Percentiles rank a stretch among this genome's conserved stretches.
These are phyloP conservation scores for Chaitophorus viminalis DNA, from an alignment of 2,888 invertebrate genomes.

Conservation along the genomic window DNA sequence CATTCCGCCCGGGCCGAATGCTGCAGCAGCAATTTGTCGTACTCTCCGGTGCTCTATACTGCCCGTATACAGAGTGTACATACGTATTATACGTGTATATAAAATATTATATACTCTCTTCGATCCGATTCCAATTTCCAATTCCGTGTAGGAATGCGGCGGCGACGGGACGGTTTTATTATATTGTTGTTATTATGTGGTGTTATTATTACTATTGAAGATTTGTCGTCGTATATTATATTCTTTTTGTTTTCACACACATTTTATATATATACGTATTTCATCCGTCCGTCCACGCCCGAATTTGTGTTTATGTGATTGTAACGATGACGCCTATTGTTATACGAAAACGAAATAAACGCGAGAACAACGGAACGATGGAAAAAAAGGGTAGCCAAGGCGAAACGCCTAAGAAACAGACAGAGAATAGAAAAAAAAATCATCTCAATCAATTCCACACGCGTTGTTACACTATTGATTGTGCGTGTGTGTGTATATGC, in stretches of 20 bases:
- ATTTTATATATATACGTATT: constrained; percentile 11
- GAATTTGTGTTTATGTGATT: constrained; percentile 1
- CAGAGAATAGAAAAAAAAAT: constrained; percentile 40
- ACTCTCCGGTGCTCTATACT: background rate
- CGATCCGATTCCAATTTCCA: constrained; percentile 57
- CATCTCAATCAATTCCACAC: constrained; percentile 58
- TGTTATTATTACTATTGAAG: constrained; percentile 39
- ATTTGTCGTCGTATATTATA: constrained; percentile 50
- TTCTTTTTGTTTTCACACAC: constrained; percentile 58
- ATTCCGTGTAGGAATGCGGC: constrained; percentile 61
- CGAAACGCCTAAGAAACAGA: constrained; percentile 50
- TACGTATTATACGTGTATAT: too few relatives aligned
- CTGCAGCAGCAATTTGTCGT: background rate
- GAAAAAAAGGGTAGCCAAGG: constrained; percentile 59
- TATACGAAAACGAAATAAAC: constrained; percentile 44
- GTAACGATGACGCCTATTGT: constrained; percentile 58
- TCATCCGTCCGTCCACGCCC: background rate
- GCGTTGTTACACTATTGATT: constrained; percentile 50
- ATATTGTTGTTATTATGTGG: constrained; percentile 41
- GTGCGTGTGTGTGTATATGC: background rate
- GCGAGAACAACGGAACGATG: constrained; percentile 46
- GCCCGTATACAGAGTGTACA: background rate
- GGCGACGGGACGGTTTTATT: constrained; percentile 43
- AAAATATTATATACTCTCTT: background rate
- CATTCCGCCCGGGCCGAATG: constrained; percentile 28